A percentile compares a stretch with the other conserved stretches of the same genome.
Conservation (phyloP, 2,888 invertebrate genomes). For the Griposia aprilina region DNA sequence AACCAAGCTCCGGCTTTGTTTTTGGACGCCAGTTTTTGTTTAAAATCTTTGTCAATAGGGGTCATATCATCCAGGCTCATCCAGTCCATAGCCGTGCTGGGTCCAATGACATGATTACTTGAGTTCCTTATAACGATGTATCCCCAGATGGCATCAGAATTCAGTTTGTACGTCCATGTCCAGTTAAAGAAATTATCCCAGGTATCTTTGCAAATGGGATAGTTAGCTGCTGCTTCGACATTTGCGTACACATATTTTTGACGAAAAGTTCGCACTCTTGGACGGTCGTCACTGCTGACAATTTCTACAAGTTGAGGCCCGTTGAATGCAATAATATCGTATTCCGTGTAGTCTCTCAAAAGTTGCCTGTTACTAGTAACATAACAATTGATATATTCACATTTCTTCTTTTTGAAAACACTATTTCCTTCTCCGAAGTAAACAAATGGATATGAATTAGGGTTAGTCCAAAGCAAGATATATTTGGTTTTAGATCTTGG, state of each 20-base stretch:
- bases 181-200: slow-evolving; percentile 83
- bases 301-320: slow-evolving; percentile 74
- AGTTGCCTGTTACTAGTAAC: slow-evolving; percentile 76
- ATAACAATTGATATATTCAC: slow-evolving; percentile 80
- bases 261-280: slow-evolving; percentile 66
- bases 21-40: slow-evolving; percentile 69
- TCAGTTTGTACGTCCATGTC: slow-evolving; percentile 85
- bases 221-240: slow-evolving; percentile 78
- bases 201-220: slow-evolving; percentile 73
- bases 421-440: slow-evolving; percentile 77
- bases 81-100: slow-evolving; percentile 74
- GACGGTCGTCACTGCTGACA: slow-evolving; percentile 67
- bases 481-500: slow-evolving; percentile 68
- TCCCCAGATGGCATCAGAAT: slow-evolving; percentile 81
- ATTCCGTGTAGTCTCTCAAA: slow-evolving; percentile 74
- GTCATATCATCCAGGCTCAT: slow-evolving; percentile 67
- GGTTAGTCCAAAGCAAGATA: slow-evolving; percentile 81
- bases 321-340: slow-evolving; percentile 79
- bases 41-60: slow-evolving; percentile 65
- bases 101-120: slow-evolving; percentile 75
- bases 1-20: slow-evolving; percentile 80
- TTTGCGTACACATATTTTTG: slow-evolving; percentile 83
- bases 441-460: slow-evolving; percentile 73
- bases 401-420: slow-evolving; percentile 76
- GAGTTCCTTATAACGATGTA: slow-evolving; percentile 77